A percentile compares a stretch with the other conserved stretches of the same genome.
Conservation (phyloP, 2,888 invertebrate species). For the Phania funesta region DNA sequence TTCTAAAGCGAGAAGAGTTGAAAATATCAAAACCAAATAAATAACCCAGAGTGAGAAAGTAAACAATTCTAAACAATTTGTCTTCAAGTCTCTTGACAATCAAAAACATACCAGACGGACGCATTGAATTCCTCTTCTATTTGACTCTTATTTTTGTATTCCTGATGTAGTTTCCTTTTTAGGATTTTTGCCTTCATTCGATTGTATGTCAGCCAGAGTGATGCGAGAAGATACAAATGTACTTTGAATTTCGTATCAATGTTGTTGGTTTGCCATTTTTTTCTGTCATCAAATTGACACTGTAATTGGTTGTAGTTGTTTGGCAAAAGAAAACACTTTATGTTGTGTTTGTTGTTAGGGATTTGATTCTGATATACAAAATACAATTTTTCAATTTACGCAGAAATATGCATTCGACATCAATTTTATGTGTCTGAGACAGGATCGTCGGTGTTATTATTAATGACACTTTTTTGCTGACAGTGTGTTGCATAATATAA, state of each 20-base stretch:
- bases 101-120: constrained; percentile 24
- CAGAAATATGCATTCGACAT: background rate
- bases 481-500: constrained; percentile 14
- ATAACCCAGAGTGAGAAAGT: constrained; percentile 31
- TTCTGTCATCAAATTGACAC: constrained; percentile 79
- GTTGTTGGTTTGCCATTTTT: constrained; percentile 73
- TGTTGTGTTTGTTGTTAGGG: constrained; percentile 29
- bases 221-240: constrained; percentile 11
- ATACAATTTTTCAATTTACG: background rate
- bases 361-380: constrained; percentile 29
- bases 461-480: constrained; percentile 27
- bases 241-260: constrained; percentile 44
- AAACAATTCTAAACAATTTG: constrained; percentile 52
- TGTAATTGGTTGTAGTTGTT: constrained; percentile 76
- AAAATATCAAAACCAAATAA: constrained; percentile 28
- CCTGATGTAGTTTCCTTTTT: background rate
- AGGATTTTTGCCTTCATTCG: background rate
- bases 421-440: background rate
- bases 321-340: constrained; percentile 49
- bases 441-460: background rate
- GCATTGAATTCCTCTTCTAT: constrained; percentile 8
- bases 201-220: background rate
- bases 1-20: background rate
- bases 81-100: constrained; percentile 50
- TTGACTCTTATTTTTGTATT: no score